Conservation (phyloP, 2,113 vertebrate species). For the Anseranas semipalmata region DNA sequence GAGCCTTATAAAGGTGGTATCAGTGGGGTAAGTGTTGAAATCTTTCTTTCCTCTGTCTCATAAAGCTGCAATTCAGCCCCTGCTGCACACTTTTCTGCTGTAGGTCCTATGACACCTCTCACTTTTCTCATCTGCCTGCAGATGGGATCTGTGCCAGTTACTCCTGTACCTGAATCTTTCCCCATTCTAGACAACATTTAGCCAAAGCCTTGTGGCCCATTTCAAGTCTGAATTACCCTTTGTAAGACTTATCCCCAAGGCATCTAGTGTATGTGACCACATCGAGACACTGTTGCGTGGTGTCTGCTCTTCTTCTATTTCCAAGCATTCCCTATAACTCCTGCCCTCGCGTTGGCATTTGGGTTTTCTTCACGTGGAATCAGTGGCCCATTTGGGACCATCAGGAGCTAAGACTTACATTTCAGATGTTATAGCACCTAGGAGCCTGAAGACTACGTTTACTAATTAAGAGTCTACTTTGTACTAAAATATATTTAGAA, state of each 20-base stretch:
- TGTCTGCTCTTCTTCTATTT: background rate
- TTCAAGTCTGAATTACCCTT: background rate
- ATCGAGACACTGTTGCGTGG: background rate
- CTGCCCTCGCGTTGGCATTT: background rate
- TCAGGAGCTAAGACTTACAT: background rate
- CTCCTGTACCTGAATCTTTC: background rate
- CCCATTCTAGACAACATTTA: background rate
- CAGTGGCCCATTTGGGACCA: background rate
- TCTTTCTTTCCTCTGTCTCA: background rate
- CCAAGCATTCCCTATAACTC: background rate
- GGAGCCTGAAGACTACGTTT: background rate
- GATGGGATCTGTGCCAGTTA: accelerated
- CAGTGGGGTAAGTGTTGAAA: accelerated
- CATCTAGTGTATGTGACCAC: background rate
- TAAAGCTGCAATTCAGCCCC: too few species aligned
- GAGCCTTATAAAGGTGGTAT: background rate
- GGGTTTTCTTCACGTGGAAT: background rate
- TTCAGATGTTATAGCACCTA: background rate
- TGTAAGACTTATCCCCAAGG: background rate
- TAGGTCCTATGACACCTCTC: accelerated
- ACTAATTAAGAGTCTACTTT: background rate
- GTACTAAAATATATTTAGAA: background rate
- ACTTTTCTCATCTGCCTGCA: background rate
- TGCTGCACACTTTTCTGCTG: background rate
- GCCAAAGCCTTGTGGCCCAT: background rate